Conservation (phyloP, 2,113 vertebrate genomes). For the Edolisoma coerulescens region DNA sequence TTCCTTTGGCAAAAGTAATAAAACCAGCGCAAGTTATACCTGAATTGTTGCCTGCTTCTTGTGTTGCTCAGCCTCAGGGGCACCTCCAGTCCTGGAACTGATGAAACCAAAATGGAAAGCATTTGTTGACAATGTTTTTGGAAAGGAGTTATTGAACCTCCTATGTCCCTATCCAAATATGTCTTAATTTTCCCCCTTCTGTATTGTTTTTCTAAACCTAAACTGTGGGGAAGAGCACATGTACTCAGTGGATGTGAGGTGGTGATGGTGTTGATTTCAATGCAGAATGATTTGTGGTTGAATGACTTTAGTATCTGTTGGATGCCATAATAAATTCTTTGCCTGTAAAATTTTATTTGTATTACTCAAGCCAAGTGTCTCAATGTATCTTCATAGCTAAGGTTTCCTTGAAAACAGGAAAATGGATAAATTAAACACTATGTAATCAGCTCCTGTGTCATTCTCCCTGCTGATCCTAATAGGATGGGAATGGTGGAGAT, state of each 20-base stretch:
- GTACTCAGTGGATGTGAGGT: neutral
- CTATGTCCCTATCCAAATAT: neutral
- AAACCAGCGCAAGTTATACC: neutral
- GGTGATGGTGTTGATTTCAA: neutral
- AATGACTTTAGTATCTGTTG: neutral
- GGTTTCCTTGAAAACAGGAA: neutral
- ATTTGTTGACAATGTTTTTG: neutral
- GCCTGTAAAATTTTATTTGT: neutral
- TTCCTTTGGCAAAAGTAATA: neutral
- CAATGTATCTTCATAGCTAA: neutral
- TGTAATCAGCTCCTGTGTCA: neutral
- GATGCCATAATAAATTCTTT: neutral
- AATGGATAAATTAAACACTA: neutral
- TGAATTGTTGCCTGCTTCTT: neutral
- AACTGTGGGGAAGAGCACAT: neutral
- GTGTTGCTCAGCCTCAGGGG: neutral
- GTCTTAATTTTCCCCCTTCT: neutral
- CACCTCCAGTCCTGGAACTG: neutral
- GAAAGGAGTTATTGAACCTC: neutral
- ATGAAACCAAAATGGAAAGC: neutral
- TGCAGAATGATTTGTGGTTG: accelerated
- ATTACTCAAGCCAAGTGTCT: neutral
- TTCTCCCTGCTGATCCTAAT: neutral
- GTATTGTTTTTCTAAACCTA: neutral
- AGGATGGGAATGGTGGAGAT: neutral